Evolutionary conservation across 2,888 invertebrate genomes (phyloP).

Genomic region (Pristionchus fissidentatus): DNA sequence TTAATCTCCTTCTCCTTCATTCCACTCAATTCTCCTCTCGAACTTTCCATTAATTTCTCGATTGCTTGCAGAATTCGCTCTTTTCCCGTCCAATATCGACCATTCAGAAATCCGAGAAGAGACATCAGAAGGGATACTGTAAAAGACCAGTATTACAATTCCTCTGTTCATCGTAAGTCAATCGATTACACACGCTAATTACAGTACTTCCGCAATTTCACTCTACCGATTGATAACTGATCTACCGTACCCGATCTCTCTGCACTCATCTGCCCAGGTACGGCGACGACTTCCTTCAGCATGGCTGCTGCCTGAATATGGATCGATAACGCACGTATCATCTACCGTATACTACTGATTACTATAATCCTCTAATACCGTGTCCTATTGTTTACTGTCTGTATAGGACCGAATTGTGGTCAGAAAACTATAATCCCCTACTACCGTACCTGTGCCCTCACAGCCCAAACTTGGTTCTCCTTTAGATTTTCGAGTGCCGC

Average conservation of each 20-base stretch:
- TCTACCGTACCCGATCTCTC: conserved; percentile 49
- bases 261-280: conserved; percentile 49
- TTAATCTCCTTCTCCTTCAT: conserved; percentile 36
- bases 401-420: too few species aligned
- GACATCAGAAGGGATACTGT: conserved; percentile 54
- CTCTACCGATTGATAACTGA: neutral
- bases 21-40: conserved; percentile 48
- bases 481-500: conserved; percentile 57
- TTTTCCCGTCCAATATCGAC: conserved; percentile 68
- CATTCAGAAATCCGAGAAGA: conserved; percentile 58
- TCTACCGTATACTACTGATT: neutral
- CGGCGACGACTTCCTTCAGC: conserved; percentile 53
- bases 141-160: neutral
- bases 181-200: too few species aligned
- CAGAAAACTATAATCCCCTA: too few species aligned
- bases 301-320: conserved; percentile 58
- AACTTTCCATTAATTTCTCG: conserved; percentile 51
- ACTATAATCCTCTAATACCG: too few species aligned
- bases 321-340: neutral
- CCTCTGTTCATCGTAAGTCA: neutral
- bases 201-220: too few species aligned
- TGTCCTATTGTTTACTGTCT: too few species aligned
- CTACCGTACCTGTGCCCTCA: conserved; percentile 55
- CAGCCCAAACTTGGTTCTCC: conserved; percentile 62
- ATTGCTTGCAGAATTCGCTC: conserved; percentile 59